Percentiles rank a stretch among this genome's conserved stretches.
Evolutionary conservation across 2,888 invertebrate species (phyloP).

Genomic region (Strigamia maritima): DNA sequence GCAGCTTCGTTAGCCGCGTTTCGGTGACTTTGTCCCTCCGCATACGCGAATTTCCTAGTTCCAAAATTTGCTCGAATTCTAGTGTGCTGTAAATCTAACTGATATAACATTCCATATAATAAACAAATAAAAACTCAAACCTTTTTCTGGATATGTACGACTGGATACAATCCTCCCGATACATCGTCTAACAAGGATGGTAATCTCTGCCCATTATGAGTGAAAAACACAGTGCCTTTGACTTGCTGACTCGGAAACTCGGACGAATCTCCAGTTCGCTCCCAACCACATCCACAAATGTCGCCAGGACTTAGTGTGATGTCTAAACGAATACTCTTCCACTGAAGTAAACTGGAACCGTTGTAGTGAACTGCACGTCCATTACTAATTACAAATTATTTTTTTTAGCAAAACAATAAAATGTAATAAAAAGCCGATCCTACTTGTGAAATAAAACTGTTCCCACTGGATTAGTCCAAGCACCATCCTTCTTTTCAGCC

Average conservation of each 20-base stretch:
- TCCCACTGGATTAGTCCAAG: conserved; percentile 52
- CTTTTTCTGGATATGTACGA: conserved; percentile 53
- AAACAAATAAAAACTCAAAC: conserved; percentile 42
- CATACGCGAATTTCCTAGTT: conserved; percentile 50
- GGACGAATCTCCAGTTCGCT: conserved; percentile 46
- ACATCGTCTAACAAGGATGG: conserved; percentile 51
- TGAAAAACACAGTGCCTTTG: conserved; percentile 52
- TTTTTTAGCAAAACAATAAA: conserved; percentile 38
- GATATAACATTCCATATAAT: neutral
- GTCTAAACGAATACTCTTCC: conserved; percentile 52
- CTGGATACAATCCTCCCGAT: conserved; percentile 51
- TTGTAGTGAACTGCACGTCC: conserved; percentile 54
- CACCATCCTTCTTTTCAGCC: conserved; percentile 52
- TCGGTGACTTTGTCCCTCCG: conserved; percentile 50
- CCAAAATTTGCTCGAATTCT: conserved; percentile 52
- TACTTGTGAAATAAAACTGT: conserved; percentile 51
- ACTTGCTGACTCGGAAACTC: conserved; percentile 46
- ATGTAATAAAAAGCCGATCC: neutral
- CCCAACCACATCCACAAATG: conserved; percentile 52
- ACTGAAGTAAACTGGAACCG: conserved; percentile 52
- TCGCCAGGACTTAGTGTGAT: conserved; percentile 50
- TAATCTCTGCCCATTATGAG: conserved; percentile 50
- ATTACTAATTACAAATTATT: conserved; percentile 46
- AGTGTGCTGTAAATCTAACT: conserved; percentile 18
- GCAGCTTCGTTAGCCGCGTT: conserved; percentile 51